These are phyloP conservation scores for Bacillus rossius DNA, from an alignment of 1,140 invertebrate genomes.

Conservation along the genomic window DNA sequence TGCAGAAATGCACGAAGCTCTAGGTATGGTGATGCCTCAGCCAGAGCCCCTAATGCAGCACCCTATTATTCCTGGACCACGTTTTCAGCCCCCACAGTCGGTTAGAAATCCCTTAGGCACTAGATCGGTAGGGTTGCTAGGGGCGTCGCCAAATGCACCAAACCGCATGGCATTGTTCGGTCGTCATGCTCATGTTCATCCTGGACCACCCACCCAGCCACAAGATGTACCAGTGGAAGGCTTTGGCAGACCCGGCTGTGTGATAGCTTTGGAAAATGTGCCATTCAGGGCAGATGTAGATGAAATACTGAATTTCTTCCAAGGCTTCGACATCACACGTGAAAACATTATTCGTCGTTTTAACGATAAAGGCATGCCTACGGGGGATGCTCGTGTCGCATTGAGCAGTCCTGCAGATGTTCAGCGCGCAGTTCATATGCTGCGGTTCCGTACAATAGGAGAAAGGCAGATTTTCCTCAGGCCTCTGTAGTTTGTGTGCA, in stretches of 20 bases:
- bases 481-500: neutral
- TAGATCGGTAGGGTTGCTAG: conserved; percentile 3
- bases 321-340: conserved; percentile 62
- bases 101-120: neutral
- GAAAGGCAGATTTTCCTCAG: conserved; percentile 50
- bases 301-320: conserved; percentile 84
- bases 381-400: conserved; percentile 82
- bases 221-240: conserved; percentile 43
- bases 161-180: neutral
- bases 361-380: conserved; percentile 77
- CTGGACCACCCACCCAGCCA: neutral
- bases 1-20: conserved; percentile 48
- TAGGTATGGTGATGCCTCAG: conserved; percentile 27
- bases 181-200: neutral
- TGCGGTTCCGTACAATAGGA: conserved; percentile 49
- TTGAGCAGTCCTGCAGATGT: conserved; percentile 72
- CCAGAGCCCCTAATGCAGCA: neutral
- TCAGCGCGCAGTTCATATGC: conserved; percentile 58
- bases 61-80: neutral
- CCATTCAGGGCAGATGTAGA: conserved; percentile 79
- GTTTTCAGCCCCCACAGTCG: too few relatives aligned
- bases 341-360: conserved; percentile 77
- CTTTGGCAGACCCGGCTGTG: conserved; percentile 74
- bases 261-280: conserved; percentile 77
- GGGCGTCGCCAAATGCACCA: neutral